These are phyloP conservation scores for Telmatochromis sp. DNA, from an alignment of 2,113 vertebrate genomes.

Conservation along the genomic window DNA sequence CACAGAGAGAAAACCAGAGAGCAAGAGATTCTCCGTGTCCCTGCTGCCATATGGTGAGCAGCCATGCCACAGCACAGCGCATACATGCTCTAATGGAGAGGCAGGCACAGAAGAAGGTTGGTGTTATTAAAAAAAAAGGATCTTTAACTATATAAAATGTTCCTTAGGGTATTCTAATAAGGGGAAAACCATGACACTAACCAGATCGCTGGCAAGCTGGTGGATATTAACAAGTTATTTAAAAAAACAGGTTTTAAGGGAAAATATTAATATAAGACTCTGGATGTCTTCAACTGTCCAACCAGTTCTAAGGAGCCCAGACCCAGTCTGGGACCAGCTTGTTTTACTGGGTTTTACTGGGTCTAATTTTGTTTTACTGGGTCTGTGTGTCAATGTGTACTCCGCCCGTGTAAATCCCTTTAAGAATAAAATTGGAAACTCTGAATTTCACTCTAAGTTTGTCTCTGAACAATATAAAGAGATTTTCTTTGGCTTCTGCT, in stretches of 20 bases:
- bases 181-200: not conserved
- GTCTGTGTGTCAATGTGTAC: not conserved
- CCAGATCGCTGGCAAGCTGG: not conserved
- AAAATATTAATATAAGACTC: not conserved
- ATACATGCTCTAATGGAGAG: not conserved
- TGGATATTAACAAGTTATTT: not conserved
- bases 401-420: not conserved
- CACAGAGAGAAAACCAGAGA: conserved; percentile 6
- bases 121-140: not conserved
- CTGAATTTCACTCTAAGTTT: not conserved
- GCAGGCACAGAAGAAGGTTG: not conserved
- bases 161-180: not conserved
- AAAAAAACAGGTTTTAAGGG: not conserved
- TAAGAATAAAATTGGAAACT: not conserved
- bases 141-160: not conserved
- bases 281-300: not conserved
- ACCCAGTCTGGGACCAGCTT: not conserved
- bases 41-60: conserved; percentile 52
- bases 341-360: not conserved
- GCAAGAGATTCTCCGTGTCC: conserved; percentile 35
- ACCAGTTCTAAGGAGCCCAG: not conserved
- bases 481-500: not conserved
- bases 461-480: not conserved
- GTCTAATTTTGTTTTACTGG: not conserved
- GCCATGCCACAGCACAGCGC: conserved; percentile 5